Percentiles rank a stretch among this genome's conserved stretches.
These are phyloP conservation scores for Ailuropoda melanoleuca DNA, from an alignment of 2,113 vertebrate genomes.

Conservation along the genomic window DNA sequence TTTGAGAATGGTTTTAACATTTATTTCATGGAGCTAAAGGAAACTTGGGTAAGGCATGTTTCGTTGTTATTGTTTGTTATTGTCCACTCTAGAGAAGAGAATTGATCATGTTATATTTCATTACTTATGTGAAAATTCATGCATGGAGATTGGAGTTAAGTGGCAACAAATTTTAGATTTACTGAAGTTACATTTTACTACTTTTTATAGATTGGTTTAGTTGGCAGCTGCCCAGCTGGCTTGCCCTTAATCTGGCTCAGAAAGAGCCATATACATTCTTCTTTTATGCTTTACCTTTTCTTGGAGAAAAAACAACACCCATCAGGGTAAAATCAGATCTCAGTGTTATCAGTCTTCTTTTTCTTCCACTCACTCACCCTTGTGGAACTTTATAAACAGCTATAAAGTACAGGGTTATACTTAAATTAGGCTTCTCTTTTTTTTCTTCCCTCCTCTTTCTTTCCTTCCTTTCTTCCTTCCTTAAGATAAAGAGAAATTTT, in stretches of 20 bases:
- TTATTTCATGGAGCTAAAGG: constrained; percentile 10
- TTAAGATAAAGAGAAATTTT: background rate
- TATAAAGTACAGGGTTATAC: background rate
- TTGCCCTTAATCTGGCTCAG: background rate
- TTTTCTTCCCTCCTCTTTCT: background rate
- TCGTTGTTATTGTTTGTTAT: background rate
- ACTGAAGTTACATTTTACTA: background rate
- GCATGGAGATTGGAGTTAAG: background rate
- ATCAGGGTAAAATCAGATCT: background rate
- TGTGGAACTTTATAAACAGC: background rate
- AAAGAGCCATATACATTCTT: background rate
- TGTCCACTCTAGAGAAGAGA: background rate
- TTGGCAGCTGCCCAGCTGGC: background rate
- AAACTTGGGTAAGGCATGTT: background rate
- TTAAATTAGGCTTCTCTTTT: background rate
- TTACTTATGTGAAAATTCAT: background rate
- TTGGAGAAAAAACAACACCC: background rate
- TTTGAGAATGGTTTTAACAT: background rate
- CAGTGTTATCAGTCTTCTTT: background rate
- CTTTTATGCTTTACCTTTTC: background rate
- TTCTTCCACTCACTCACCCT: background rate
- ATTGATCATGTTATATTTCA: background rate
- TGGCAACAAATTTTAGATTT: constrained; percentile 9
- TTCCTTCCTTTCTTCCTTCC: too few species aligned
- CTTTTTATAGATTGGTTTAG: background rate